Evolutionary conservation across 2,113 vertebrate genomes (phyloP), one percentile per base, ranked within the genome.

Genomic region (Ophthalmolycus amberensis): DNA sequence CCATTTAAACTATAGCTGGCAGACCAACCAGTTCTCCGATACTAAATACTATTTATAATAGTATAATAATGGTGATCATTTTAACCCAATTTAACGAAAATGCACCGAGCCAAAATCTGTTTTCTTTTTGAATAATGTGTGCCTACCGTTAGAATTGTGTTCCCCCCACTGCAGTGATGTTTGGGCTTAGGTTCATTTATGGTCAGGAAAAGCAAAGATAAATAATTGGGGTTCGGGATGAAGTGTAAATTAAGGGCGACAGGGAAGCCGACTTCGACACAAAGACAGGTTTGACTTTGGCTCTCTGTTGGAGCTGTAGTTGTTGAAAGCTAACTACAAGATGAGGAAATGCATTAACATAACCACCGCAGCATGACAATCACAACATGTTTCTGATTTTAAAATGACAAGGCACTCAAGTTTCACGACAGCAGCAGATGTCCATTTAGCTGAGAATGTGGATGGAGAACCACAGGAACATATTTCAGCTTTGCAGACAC

Each of bases 331-430:
- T 66, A 22, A 50, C 58, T 32, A 38, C 10, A 18, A 44, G 1
- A 54, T 9, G 2, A 38, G 9, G 20, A 25, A 29, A 29, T 32
- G 9, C 38, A 67, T 25, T 0, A 6, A 37, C 54, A 25, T 16
- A 54, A 9, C 32, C 27, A 20, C 4, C 1, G 3, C 42, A 34
- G 29, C 18, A n/a, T 25, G n/a, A 58, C 11, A 58, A 29, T 38
- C 9, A 14, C 38, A 46, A 46, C 32, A 38, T 58, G 20, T 63
- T 74, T 37, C 29, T 60, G 18, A 60, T 46, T 10, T 32, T 14
- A 86, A 60, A 63, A 59, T 59, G 18, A 40, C 48, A 63, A 20
- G 2, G n/a, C 65, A 9, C 48, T 52, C 15, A n/a, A 37, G 40
- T 16, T 68, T 56, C 6, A 34, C 48, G 38, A 27, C 16, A 62